These are phyloP conservation scores for Trochalopteron elliotii DNA, from an alignment of 2,113 vertebrate species.

Conservation along the genomic window DNA sequence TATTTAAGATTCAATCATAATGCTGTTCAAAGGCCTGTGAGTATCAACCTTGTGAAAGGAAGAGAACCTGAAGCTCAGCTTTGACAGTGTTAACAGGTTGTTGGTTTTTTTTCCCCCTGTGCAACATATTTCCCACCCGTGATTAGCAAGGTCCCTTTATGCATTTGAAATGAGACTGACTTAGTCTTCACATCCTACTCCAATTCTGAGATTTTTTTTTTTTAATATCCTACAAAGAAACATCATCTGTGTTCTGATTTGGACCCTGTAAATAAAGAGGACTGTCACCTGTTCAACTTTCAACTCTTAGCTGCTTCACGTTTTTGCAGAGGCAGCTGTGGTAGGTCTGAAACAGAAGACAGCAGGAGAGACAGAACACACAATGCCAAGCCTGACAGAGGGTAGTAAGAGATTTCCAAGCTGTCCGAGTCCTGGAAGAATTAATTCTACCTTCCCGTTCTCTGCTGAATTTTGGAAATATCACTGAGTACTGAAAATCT, in stretches of 20 bases:
- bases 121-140: neutral
- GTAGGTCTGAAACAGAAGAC: neutral
- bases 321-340: neutral
- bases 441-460: neutral
- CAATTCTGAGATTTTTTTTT: neutral
- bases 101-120: neutral
- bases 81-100: neutral
- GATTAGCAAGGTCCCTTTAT: neutral
- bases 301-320: neutral
- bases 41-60: neutral
- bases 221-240: neutral
- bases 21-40: neutral
- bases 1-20: neutral
- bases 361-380: neutral
- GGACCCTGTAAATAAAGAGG: neutral
- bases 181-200: neutral
- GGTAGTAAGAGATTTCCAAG: neutral
- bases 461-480: slow-evolving; percentile 18
- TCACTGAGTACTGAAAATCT: neutral
- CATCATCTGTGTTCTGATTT: neutral
- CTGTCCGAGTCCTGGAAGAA: neutral
- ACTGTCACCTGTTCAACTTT: neutral
- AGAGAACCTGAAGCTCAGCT: neutral
- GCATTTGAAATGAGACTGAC: neutral
- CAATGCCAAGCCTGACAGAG: neutral